phyloP scores from a whole-genome alignment of 1,140 invertebrate species.

The Cydia splendana region DNA sequence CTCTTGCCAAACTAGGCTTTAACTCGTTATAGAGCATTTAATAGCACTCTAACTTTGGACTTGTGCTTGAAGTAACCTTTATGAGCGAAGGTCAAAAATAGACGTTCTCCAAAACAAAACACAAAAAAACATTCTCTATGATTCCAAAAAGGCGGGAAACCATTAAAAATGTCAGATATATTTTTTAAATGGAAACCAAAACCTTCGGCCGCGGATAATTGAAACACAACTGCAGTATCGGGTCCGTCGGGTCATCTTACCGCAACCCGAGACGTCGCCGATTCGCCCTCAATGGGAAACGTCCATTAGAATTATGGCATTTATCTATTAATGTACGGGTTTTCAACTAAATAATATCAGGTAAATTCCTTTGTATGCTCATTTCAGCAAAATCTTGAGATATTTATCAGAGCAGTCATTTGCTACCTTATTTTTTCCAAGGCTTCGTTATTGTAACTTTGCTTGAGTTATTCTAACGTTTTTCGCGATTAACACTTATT shows the following conservation, averaged over 20 bases:
- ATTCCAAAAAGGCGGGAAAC: constrained; percentile 8
- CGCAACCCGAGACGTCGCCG: constrained; percentile 21
- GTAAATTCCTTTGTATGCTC: constrained; percentile 10
- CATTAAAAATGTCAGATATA: constrained; percentile 10
- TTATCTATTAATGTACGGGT: constrained; percentile 5
- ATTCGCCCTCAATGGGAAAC: constrained; percentile 27
- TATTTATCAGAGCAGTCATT: background rate
- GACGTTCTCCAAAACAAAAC: background rate
- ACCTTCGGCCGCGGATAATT: constrained; percentile 24
- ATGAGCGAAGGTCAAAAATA: background rate
- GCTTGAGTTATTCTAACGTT: too few relatives aligned
- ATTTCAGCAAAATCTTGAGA: background rate
- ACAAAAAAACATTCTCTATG: background rate
- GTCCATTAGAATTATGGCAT: constrained; percentile 28
- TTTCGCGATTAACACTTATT: too few relatives aligned
- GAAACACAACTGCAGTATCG: constrained; percentile 18
- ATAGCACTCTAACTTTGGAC: too few relatives aligned
- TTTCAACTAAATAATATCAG: constrained; percentile 6
- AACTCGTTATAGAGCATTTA: too few relatives aligned
- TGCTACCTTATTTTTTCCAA: background rate
- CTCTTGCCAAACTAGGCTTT: too few relatives aligned
- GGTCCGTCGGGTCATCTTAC: constrained; percentile 15
- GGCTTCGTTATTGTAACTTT: too few relatives aligned
- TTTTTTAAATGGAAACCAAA: constrained; percentile 19
- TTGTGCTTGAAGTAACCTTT: too few relatives aligned